Percentiles rank a stretch among this genome's conserved stretches.
phyloP scores from a whole-genome alignment of 2,888 invertebrate genomes.

The Cactoblastis cactorum region DNA sequence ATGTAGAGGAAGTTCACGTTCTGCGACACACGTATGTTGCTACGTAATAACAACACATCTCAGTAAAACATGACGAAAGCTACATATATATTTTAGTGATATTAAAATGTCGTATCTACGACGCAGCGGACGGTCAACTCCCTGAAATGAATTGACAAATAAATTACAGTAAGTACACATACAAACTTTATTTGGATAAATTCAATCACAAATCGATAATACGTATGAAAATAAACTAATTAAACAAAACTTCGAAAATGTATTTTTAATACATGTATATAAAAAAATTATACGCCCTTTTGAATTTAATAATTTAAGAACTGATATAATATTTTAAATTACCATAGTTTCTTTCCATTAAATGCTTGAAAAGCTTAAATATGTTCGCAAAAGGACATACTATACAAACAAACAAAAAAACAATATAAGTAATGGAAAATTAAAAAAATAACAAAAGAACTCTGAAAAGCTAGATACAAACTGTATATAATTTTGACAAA shows the following conservation, averaged over 20 bases:
- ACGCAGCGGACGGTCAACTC: too few relatives aligned
- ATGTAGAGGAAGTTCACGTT: too few relatives aligned
- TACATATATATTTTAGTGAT: too few relatives aligned
- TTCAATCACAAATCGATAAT: constrained; percentile 34
- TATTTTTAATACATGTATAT: constrained; percentile 15
- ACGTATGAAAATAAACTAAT: constrained; percentile 38
- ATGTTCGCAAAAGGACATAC: background rate
- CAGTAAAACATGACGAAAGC: too few relatives aligned
- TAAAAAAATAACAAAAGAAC: constrained; percentile 13
- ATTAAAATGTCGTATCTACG: too few relatives aligned
- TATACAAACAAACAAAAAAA: constrained; percentile 3
- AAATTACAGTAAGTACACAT: constrained; percentile 34
- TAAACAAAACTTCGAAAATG: constrained; percentile 36
- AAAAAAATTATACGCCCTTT: background rate
- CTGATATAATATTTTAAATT: too few relatives aligned
- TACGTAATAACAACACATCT: too few relatives aligned
- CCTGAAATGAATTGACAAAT: too few relatives aligned
- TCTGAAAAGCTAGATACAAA: constrained; percentile 1
- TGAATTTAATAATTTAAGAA: background rate
- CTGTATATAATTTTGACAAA: constrained; percentile 17
- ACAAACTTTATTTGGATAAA: constrained; percentile 62
- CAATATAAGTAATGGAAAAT: background rate
- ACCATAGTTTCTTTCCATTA: too few relatives aligned
- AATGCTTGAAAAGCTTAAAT: too few relatives aligned
- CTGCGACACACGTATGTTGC: too few relatives aligned